These are phyloP conservation scores for Caenorhabditis sinica DNA, from an alignment of 2,888 invertebrate species.

Conservation along the genomic window DNA sequence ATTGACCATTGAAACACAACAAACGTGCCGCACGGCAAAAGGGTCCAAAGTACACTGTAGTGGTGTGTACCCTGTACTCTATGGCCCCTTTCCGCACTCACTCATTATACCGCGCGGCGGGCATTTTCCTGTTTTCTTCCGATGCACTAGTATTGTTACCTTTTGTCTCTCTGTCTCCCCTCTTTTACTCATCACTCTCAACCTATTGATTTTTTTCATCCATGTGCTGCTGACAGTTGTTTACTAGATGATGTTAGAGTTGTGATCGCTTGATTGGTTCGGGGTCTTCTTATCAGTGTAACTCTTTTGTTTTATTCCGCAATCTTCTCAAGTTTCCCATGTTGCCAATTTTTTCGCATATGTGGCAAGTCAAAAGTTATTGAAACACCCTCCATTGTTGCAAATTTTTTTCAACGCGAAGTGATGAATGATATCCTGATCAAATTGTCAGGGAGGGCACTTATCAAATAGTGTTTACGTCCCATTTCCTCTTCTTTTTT, in stretches of 20 bases:
- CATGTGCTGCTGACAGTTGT: conserved; percentile 52
- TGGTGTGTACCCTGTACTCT: conserved; percentile 64
- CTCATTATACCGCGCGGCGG: conserved; percentile 30
- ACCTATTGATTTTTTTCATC: conserved; percentile 41
- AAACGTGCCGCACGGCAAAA: not conserved
- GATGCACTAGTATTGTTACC: conserved; percentile 6
- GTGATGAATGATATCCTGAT: conserved; percentile 44
- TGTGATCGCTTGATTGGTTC: conserved; percentile 41
- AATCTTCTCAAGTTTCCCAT: conserved; percentile 30
- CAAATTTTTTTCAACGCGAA: conserved; percentile 10
- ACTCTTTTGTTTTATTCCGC: conserved; percentile 22
- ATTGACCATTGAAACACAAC: conserved; percentile 34
- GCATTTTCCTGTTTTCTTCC: not conserved
- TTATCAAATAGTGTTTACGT: conserved; percentile 57
- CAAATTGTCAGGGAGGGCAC: conserved; percentile 30
- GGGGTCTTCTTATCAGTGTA: conserved; percentile 48
- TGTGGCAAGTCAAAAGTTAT: conserved; percentile 1
- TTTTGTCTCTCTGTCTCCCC: not conserved
- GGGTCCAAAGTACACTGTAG: conserved; percentile 46
- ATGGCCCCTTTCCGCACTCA: conserved; percentile 7
- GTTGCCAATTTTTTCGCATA: conserved; percentile 11
- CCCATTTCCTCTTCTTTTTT: conserved; percentile 39
- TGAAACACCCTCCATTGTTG: conserved; percentile 6
- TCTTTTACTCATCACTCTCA: not conserved
- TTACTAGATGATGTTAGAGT: conserved; percentile 46